Evolutionary conservation across 2,888 invertebrate genomes (phyloP), one percentile per base, ranked within the genome.

Genomic region (Phengaris alcon): DNA sequence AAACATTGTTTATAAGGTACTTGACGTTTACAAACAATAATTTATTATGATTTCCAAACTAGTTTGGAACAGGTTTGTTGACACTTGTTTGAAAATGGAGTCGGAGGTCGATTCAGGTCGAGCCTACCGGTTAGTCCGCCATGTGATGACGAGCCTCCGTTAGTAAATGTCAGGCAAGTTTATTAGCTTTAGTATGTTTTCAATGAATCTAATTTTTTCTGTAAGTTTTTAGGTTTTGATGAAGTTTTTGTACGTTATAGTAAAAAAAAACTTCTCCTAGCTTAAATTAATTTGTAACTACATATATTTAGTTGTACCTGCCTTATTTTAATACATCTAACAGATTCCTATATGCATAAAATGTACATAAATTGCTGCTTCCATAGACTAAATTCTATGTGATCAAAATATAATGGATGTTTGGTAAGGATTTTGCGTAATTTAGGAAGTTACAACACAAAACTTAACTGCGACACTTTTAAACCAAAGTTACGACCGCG

Each of bases 41-140:
- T 48, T 77, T 73, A 77, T 73, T 70, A n/a, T 74, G 74, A 75
- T 75, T 77, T 77, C 78, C 76, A 81, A 85, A 86, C 86, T 78
- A 77, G 86, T 85, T 85, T 80, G 57, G 77, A 84, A 85, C 85
- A 77, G 78, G 85, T 84, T 82, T 78, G 74, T 80, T 78, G 77
- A 77, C 83, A 86, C 88, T 83, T 85, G 86, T 83, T 85, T 79
- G 80, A 70, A 79, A 75, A 74, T 78, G 72, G 74, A 76, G 64
- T 78, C 81, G 81, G 83, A 85, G 88, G 87, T 87, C 88, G 84
- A 79, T 80, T 82, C 87, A 88, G 91, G 88, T 90, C 89, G 86
- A 76, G 81, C 79, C 74, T 84, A 90, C 91, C 89, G 89, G 93
- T 92, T 88, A 85, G 85, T 85, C 89, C 77, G 84, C 88, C 88